Conservation (phyloP, 2,888 invertebrate genomes). For the Agonopterix alstromeriana region DNA sequence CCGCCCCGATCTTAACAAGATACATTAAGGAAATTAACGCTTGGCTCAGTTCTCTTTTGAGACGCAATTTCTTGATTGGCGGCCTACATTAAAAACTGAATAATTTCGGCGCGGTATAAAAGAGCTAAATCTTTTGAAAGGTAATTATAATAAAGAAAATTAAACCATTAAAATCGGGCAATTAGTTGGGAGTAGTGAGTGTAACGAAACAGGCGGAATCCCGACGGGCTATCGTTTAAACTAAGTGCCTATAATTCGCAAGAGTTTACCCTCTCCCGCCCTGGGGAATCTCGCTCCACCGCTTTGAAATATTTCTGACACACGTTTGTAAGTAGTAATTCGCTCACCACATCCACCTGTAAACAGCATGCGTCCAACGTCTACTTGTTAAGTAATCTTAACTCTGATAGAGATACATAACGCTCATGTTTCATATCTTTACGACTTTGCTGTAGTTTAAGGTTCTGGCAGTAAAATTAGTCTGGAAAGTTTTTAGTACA, state of each 20-base stretch:
- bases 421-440: background rate
- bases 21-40: slow-evolving; percentile 68
- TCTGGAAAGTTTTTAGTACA: slow-evolving; percentile 6
- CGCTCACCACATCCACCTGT: too few relatives aligned
- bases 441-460: background rate
- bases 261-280: slow-evolving; percentile 59
- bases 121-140: slow-evolving; percentile 7
- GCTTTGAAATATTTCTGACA: slow-evolving; percentile 55
- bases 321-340: slow-evolving; percentile 10
- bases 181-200: slow-evolving; percentile 33
- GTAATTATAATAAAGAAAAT: slow-evolving; percentile 1
- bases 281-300: slow-evolving; percentile 50
- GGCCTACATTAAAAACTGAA: slow-evolving; percentile 6
- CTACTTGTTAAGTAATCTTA: background rate
- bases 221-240: slow-evolving; percentile 63
- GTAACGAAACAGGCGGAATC: slow-evolving; percentile 49
- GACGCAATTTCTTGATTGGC: slow-evolving; percentile 56
- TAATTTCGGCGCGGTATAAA: slow-evolving; percentile 10
- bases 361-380: background rate
- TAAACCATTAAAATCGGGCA: slow-evolving; percentile 21
- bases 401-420: background rate
- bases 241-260: slow-evolving; percentile 70
- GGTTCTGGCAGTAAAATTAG: background rate
- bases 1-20: slow-evolving; percentile 51
- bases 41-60: slow-evolving; percentile 50